Base-by-base conservation (phyloP, 1,140 invertebrate species). In the Neodiprion lecontei region DNA sequence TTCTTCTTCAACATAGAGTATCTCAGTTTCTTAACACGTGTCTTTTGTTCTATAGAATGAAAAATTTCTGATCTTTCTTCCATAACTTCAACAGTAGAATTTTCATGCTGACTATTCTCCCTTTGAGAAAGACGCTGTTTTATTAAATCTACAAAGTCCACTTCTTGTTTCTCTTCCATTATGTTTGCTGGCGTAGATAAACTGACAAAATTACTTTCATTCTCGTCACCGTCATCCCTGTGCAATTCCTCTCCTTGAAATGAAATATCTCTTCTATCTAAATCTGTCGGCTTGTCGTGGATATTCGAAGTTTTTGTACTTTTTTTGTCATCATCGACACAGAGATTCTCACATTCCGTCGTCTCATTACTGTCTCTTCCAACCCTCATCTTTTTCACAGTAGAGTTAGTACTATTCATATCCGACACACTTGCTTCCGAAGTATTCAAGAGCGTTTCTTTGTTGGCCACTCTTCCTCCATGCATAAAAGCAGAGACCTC, bases 391-490 rank as follows among this genome's bases (percentile, higher is more conserved):
- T 12, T 73, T 53, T 23, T 77, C 21, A 4, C 28, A 14, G 11
- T 49, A 70, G 69, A 67, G 65, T 50, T 49, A 40, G 23, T 40
- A 67, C 21, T 73, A 14, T 71, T 40, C 2, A 71, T 21, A 71
- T 17, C 12, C 17, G 70, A 12, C 8, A 49, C 7, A 9, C 28
- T 10, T 71, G 21, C 48, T 71, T 40, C 70, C 12, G 48, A 49
- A 8, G 75, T 81, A 75, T 86, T 78, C 14, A 84, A 72, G 48
- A 86, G 73, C 0, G 83, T 86, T n/a, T 83, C 77, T 72, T 81
- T 85, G 67, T 88, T 88, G 7, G 80, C 82, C 48, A 87, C 78
- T 82, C 78, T 84, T 3, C 85, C 86, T 14, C 85, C 85, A 28
- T 81, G 66, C 9, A 82, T 17, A 76, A 87, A 88, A 28, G 79